A percentile compares a stretch with the other conserved stretches of the same genome.
Conservation (phyloP, 2,888 invertebrate species). For the Octodonta nipae region DNA sequence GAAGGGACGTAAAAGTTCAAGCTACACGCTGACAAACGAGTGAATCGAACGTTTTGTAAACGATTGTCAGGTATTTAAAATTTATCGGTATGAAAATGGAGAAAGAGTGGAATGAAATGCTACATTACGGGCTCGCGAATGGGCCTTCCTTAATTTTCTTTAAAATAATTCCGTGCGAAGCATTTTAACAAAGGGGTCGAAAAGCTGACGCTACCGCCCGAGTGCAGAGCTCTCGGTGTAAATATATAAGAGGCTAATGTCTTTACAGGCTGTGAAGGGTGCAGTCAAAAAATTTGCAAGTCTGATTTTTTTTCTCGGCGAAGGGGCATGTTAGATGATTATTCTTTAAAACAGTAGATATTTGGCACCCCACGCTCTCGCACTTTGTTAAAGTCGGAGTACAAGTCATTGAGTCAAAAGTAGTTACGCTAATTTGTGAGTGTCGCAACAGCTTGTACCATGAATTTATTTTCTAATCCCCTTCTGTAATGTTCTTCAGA, state of each 20-base stretch:
- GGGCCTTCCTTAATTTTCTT: slow-evolving; percentile 35
- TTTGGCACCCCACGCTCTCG: slow-evolving; percentile 20
- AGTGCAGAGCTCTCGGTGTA: no score
- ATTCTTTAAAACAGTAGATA: slow-evolving; percentile 37
- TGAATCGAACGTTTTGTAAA: slow-evolving; percentile 6
- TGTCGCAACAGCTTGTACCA: slow-evolving; percentile 31
- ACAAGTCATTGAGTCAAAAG: slow-evolving; percentile 34
- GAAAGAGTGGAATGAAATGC: slow-evolving; percentile 21
- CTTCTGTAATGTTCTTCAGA: slow-evolving; percentile 8
- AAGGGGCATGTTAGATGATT: slow-evolving; percentile 32
- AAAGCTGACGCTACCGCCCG: no score
- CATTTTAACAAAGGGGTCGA: slow-evolving; percentile 21
- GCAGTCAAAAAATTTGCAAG: slow-evolving; percentile 37
- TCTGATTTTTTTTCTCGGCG: slow-evolving; percentile 36
- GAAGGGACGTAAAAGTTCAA: no score
- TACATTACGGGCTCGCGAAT: slow-evolving; percentile 29
- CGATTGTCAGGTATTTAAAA: slow-evolving; percentile 13
- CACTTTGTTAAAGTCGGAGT: slow-evolving; percentile 28
- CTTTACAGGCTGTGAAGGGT: slow-evolving; percentile 37
- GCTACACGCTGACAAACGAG: slow-evolving; percentile 1
- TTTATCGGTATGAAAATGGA: slow-evolving; percentile 12
- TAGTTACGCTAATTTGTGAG: slow-evolving; percentile 33
- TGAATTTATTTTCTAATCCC: slow-evolving; percentile 24
- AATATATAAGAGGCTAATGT: slow-evolving; percentile 36
- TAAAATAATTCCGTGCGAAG: slow-evolving; percentile 34